Percentiles rank a stretch among this genome's conserved stretches.
Conservation (phyloP, 92 coral and sea anemone genomes). For the Hydrozoanthus gracilis region DNA sequence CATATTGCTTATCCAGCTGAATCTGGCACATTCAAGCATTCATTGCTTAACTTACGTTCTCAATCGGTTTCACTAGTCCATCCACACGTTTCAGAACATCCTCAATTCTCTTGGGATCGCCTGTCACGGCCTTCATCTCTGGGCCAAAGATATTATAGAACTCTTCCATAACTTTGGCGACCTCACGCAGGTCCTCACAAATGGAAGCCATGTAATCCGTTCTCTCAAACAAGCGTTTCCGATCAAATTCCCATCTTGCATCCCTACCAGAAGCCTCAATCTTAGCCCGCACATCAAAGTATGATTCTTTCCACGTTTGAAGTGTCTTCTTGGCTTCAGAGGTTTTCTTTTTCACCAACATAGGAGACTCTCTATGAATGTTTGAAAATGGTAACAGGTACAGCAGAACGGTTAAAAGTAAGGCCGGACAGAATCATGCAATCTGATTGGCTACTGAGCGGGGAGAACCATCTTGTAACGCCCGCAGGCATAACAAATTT, state of each 20-base stretch:
- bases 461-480: too few relatives aligned
- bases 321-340: constrained; percentile 90
- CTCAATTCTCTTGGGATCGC: constrained; percentile 98
- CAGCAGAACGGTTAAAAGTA: background rate
- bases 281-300: constrained; percentile 98
- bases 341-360: constrained; percentile 84
- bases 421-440: background rate
- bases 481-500: too few relatives aligned
- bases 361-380: constrained; percentile 79
- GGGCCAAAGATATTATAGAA: constrained; percentile 99
- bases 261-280: constrained; percentile 99
- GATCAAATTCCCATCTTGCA: constrained; percentile 99
- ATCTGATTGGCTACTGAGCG: background rate
- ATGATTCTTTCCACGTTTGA: constrained; percentile 93
- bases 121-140: constrained; percentile 98
- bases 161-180: constrained; percentile 98
- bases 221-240: constrained; percentile 95
- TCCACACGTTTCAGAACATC: constrained; percentile 97
- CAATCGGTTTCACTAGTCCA: constrained; percentile 94
- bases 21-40: background rate
- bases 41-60: constrained; percentile 78
- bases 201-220: constrained; percentile 99
- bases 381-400: background rate
- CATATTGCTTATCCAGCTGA: background rate
- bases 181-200: constrained; percentile 93